Evolutionary conservation across 2,888 invertebrate species (phyloP), one percentile per base, ranked within the genome.

Genomic region (Drosophila pseudotakahashii): DNA sequence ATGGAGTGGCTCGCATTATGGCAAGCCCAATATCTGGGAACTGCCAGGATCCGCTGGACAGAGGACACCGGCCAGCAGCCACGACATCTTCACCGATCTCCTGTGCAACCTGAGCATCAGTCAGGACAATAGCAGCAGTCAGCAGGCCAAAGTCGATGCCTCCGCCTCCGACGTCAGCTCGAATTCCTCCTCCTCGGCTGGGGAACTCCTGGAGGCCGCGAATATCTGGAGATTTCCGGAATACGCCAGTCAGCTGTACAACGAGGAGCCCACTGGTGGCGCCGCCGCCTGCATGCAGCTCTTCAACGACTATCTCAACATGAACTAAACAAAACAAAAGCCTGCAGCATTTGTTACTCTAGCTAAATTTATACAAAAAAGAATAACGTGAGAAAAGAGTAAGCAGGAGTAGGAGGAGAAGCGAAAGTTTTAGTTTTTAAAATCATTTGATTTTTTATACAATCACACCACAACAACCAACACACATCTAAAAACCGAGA

Each of bases 241-340:
- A n/a, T 54, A 77, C 30, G 57, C 71, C 50, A 57, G 51, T 2
- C 60, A 64, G 30, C 41, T 81, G 37, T 79, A 62, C 41, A 34
- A 16, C 16, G 81, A 81, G 57, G 82, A 78, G 32, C 26, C 48
- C 54, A 72, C 58, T 55, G 86, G 82, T 5, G 80, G 77, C 30
- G 80, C 76, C 48, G 78, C 93, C 92, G 79, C 93, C 91, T 91
- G 93, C 93, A 92, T 94, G 85, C 94, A 94, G 91, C 93, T 94
- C 71, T 94, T 94, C 90, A 94, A 94, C 69, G 94, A 94, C 90
- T 94, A 94, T 91, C 91, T 94, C 82, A 94, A 94, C 91, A 94
- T 94, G 92, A 93, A 94, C 90, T 94, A 94, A 83, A 16, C 19
- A 7, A 30, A 5, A 23, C 37, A 11, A 19, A 19, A 26, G 32